These are phyloP conservation scores for Australoheros facetus DNA, from an alignment of 2,797 vertebrate genomes.

Conservation along the genomic window DNA sequence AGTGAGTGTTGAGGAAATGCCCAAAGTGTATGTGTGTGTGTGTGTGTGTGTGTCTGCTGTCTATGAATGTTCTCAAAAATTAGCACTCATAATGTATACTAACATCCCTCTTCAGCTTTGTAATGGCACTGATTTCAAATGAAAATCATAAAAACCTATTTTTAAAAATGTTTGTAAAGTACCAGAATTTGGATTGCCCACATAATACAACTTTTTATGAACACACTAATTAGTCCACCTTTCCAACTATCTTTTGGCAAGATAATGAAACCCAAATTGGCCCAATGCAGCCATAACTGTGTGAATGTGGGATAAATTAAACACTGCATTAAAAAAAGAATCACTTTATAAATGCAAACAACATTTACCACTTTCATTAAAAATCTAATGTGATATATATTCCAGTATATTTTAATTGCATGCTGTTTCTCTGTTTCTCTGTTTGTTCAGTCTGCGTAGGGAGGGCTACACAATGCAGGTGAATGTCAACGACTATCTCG, in stretches of 20 bases:
- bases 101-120: not conserved
- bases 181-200: not conserved
- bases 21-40: not conserved
- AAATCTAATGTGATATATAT: not conserved
- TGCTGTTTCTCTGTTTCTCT: not conserved
- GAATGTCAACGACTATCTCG: conserved; percentile 93
- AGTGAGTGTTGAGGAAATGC: not conserved
- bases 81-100: not conserved
- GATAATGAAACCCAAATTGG: not conserved
- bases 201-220: not conserved
- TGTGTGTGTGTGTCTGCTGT: not conserved
- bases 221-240: not conserved
- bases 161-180: not conserved
- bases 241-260: not conserved
- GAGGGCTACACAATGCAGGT: conserved; percentile 94
- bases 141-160: not conserved
- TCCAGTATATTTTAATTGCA: not conserved
- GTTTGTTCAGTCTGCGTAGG: conserved; percentile 82
- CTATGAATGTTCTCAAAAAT: not conserved
- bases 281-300: not conserved
- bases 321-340: not conserved
- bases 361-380: not conserved
- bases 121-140: not conserved
- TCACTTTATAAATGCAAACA: not conserved
- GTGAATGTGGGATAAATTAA: not conserved